These are phyloP conservation scores for Rhegmatorhina hoffmannsi DNA, from an alignment of 2,113 vertebrate species.

Conservation along the genomic window DNA sequence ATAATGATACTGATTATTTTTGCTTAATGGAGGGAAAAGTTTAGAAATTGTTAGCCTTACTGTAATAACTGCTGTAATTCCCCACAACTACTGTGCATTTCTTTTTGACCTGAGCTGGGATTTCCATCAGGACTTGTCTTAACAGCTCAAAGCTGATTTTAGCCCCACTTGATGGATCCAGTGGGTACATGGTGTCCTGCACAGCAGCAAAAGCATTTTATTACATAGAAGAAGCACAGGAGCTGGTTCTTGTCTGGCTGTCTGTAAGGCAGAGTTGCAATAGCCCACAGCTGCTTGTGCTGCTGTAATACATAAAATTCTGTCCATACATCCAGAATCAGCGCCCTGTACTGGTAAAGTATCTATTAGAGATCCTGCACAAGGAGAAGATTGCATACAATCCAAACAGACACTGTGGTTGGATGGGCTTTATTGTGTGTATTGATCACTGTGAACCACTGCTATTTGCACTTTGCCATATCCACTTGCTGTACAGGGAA, in stretches of 20 bases:
- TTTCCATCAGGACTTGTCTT: not conserved
- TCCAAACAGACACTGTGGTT: not conserved
- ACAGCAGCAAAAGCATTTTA: not conserved
- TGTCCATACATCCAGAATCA: not conserved
- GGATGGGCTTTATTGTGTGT: not conserved
- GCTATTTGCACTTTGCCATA: not conserved
- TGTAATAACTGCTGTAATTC: not conserved
- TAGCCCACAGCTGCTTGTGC: not conserved
- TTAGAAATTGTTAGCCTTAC: not conserved
- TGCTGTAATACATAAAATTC: not conserved
- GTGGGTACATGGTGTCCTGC: not conserved
- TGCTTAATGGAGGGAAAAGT: conserved; percentile 2
- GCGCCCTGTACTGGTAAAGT: not conserved
- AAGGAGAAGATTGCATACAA: not conserved
- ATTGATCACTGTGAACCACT: not conserved
- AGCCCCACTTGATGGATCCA: not conserved
- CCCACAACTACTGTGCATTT: not conserved
- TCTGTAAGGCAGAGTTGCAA: not conserved
- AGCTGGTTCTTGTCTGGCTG: not conserved
- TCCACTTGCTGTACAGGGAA: not conserved
- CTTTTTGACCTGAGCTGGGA: not conserved
- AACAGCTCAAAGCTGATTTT: not conserved
- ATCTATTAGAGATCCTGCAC: not conserved
- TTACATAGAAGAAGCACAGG: not conserved
- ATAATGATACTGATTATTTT: conserved; percentile 1